Percentiles rank a stretch among this genome's conserved stretches.
phyloP scores from a whole-genome alignment of 2,113 vertebrate species.

The Scomber japonicus region DNA sequence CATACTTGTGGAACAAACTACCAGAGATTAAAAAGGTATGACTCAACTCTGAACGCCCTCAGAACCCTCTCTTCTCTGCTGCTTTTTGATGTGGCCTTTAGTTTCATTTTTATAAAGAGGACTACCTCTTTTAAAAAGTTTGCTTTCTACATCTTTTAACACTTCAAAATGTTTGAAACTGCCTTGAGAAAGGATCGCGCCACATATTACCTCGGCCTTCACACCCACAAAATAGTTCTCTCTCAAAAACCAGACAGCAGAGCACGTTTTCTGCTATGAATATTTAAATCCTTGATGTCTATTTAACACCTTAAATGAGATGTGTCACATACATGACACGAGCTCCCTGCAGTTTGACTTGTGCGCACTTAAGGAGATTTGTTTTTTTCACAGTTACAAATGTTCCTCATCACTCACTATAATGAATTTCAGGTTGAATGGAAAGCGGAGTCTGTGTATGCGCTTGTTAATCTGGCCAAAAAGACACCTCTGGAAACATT shows the following conservation, averaged over 20 bases:
- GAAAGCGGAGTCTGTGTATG: constrained; percentile 8
- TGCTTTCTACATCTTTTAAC: neutral
- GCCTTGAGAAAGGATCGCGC: neutral
- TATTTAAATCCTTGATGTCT: constrained; percentile 21
- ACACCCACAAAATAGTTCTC: neutral
- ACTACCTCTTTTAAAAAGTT: no score
- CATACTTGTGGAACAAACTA: no score
- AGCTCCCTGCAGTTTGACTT: constrained; percentile 21
- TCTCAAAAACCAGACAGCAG: neutral
- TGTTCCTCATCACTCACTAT: constrained; percentile 22
- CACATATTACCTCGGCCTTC: neutral
- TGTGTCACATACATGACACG: neutral
- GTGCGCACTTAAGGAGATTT: constrained; percentile 9
- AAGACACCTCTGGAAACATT: constrained; percentile 13
- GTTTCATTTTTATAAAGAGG: no score
- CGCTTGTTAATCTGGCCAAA: neutral
- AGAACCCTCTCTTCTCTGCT: neutral
- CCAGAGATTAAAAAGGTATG: no score
- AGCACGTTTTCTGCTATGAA: constrained; percentile 11
- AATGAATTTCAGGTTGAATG: constrained; percentile 5
- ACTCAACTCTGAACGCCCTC: no score
- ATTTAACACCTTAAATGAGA: constrained; percentile 18
- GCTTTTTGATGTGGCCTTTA: neutral
- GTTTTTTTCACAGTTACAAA: constrained; percentile 3
- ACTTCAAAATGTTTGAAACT: neutral